Evolutionary conservation across 2,113 vertebrate genomes (phyloP).

Genomic region (Catagonus wagneri): DNA sequence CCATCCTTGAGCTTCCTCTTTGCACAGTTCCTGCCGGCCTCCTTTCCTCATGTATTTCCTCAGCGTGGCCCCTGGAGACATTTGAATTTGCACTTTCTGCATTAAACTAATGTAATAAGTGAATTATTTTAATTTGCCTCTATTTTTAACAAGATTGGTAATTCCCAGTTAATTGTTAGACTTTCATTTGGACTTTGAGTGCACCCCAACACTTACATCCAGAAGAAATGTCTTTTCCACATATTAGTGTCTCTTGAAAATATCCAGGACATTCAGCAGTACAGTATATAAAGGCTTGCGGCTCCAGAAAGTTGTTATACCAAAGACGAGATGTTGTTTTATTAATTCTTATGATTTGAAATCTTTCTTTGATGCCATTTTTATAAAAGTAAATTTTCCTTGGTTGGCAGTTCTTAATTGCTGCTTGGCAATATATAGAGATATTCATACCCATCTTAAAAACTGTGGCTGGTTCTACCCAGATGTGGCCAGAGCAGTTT

Average conservation of each 20-base stretch:
- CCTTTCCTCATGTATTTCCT: not conserved
- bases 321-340: constrained; percentile 62
- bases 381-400: constrained; percentile 79
- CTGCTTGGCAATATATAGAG: constrained; percentile 84
- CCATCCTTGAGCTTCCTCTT: not conserved
- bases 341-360: constrained; percentile 62
- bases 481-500: constrained; percentile 81
- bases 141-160: not conserved
- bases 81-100: not conserved
- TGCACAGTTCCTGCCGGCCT: not conserved
- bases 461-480: constrained; percentile 81
- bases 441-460: constrained; percentile 85
- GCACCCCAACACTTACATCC: constrained; percentile 85
- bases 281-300: constrained; percentile 62
- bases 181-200: not conserved
- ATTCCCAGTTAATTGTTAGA: not conserved
- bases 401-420: constrained; percentile 66
- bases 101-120: not conserved
- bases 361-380: not conserved
- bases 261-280: constrained; percentile 45
- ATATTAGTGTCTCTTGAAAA: not conserved
- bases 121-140: not conserved
- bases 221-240: constrained; percentile 81
- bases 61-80: not conserved
- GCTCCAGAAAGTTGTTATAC: constrained; percentile 65